Evolutionary conservation across 2,113 vertebrate genomes (phyloP).

Genomic region (Gyps fulvus): DNA sequence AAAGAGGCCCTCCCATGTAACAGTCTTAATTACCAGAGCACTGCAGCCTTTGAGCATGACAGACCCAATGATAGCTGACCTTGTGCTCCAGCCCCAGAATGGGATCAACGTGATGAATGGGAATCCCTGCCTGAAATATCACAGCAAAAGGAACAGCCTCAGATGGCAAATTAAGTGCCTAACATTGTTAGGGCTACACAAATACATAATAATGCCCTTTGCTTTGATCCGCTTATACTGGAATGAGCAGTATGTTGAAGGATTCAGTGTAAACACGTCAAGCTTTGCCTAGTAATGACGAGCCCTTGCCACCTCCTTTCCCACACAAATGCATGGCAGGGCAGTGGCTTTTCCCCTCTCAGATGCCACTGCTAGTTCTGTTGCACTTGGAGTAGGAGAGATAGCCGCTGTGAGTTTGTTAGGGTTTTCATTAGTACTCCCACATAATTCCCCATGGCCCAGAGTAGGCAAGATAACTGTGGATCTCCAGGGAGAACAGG

Average conservation of each 20-base stretch:
- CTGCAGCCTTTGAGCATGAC: conserved; percentile 11
- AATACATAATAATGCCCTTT: conserved; percentile 10
- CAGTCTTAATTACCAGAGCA: conserved; percentile 19
- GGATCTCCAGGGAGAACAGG: neutral
- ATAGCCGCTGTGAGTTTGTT: rapidly evolving
- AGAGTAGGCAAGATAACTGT: neutral
- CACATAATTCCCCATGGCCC: neutral
- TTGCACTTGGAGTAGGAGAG: neutral
- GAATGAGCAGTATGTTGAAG: conserved; percentile 7
- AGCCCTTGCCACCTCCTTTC: neutral
- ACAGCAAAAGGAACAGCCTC: neutral
- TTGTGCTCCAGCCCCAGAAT: neutral
- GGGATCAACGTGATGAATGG: neutral
- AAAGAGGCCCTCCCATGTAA: conserved; percentile 22
- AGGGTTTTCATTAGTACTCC: neutral
- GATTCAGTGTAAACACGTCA: neutral
- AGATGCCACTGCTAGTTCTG: neutral
- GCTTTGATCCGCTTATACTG: neutral
- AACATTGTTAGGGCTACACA: neutral
- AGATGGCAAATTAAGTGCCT: conserved; percentile 35
- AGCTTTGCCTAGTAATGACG: neutral
- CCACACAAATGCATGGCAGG: neutral
- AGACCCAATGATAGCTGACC: conserved; percentile 33
- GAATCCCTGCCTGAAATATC: conserved; percentile 5
- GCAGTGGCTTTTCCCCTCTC: neutral